phyloP scores from a whole-genome alignment of 2,888 invertebrate species.

The Molorchus minor region DNA sequence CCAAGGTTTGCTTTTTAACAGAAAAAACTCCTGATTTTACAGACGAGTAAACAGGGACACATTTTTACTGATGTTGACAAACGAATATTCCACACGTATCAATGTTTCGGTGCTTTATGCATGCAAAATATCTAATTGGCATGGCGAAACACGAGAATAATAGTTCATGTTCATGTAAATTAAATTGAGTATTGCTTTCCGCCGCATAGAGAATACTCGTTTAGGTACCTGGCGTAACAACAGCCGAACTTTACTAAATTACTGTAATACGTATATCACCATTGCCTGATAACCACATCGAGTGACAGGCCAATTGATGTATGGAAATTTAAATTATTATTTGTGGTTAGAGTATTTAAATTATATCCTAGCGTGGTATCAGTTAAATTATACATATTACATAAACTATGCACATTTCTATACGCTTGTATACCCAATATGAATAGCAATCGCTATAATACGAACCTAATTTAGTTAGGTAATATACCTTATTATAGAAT shows the following conservation, averaged over 20 bases:
- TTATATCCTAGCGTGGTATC: neutral
- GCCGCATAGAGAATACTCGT: slow-evolving; percentile 1
- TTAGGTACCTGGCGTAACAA: slow-evolving; percentile 4
- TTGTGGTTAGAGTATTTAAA: slow-evolving; percentile 6
- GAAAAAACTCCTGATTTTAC: too few relatives aligned
- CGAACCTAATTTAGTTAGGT: too few relatives aligned
- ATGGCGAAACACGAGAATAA: neutral
- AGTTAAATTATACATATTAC: too few relatives aligned
- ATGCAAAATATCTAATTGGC: neutral
- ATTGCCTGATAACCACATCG: neutral
- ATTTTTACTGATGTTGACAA: too few relatives aligned
- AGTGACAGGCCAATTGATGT: neutral
- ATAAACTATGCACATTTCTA: too few relatives aligned
- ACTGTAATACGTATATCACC: neutral
- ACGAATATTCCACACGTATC: too few relatives aligned
- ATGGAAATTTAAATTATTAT: slow-evolving; percentile 2
- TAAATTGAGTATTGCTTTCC: neutral
- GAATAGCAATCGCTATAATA: too few relatives aligned
- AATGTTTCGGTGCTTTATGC: too few relatives aligned
- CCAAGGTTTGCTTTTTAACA: too few relatives aligned
- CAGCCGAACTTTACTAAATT: neutral
- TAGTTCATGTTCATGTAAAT: neutral
- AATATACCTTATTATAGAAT: too few relatives aligned
- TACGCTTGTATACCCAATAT: too few relatives aligned
- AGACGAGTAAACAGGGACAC: too few relatives aligned